Conservation (phyloP, 1,140 invertebrate genomes). For the Drosophila virilis region DNA sequence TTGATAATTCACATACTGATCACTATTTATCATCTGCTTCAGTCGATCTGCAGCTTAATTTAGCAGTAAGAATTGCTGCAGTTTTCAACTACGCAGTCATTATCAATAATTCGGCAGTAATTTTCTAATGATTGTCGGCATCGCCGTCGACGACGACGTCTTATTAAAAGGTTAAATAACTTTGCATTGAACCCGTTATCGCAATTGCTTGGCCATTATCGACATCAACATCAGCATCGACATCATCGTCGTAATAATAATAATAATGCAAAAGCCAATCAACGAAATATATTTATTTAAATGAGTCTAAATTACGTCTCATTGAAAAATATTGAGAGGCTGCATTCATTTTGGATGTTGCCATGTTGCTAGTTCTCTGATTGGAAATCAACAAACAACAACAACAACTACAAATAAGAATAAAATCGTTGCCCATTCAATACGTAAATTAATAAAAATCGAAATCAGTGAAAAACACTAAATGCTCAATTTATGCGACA, state of each 20-base stretch:
- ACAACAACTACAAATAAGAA: conserved; percentile 24
- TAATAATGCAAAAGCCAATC: conserved; percentile 74
- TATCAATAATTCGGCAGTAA: conserved; percentile 22
- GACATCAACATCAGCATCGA: conserved; percentile 11
- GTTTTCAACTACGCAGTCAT: conserved; percentile 4
- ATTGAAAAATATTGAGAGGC: conserved; percentile 76
- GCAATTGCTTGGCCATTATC: conserved; percentile 62
- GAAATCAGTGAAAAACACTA: conserved; percentile 76
- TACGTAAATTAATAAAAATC: conserved; percentile 77
- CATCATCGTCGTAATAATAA: conserved; percentile 41
- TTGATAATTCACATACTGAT: too few species aligned
- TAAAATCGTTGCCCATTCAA: conserved; percentile 41
- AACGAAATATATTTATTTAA: conserved; percentile 82
- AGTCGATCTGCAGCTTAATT: neutral
- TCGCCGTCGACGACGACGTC: conserved; percentile 7
- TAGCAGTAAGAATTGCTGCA: conserved; percentile 15
- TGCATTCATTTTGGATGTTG: conserved; percentile 32
- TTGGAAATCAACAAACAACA: conserved; percentile 70
- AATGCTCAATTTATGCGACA: conserved; percentile 82
- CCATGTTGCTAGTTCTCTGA: conserved; percentile 47
- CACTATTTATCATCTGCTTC: too few species aligned
- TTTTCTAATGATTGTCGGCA: conserved; percentile 22
- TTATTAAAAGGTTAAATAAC: conserved; percentile 82
- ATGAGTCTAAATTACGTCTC: conserved; percentile 82
- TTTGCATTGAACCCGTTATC: conserved; percentile 80